phyloP scores from a whole-genome alignment of 2,113 vertebrate species.

The Nyctibius bracteatus region DNA sequence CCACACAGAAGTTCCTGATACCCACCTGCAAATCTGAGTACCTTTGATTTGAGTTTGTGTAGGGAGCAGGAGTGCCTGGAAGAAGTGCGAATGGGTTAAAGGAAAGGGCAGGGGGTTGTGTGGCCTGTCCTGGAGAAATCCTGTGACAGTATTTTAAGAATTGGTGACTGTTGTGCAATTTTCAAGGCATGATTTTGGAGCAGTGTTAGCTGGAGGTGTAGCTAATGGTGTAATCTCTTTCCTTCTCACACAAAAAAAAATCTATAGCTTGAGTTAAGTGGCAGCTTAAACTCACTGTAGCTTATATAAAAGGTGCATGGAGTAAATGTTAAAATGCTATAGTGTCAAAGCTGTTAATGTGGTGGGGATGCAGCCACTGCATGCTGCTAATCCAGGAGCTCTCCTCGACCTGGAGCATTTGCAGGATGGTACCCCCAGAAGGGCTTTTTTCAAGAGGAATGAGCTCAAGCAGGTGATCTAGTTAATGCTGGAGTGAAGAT shows the following conservation, averaged over 20 bases:
- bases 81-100: not conserved
- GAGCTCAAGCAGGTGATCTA: not conserved
- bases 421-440: not conserved
- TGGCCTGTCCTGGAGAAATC: not conserved
- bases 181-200: not conserved
- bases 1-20: not conserved
- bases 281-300: not conserved
- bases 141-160: not conserved
- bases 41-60: not conserved
- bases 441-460: not conserved
- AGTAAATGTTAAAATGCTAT: not conserved
- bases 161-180: rapidly evolving
- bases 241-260: not conserved
- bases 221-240: not conserved
- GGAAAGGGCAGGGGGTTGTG: not conserved
- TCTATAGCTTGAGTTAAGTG: not conserved
- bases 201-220: not conserved
- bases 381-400: not conserved
- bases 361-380: not conserved
- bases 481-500: not conserved
- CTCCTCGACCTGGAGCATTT: not conserved
- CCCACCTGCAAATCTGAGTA: not conserved
- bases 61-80: not conserved
- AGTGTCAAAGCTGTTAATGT: not conserved
- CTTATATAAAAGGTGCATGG: not conserved